Evolutionary conservation across 2,797 vertebrate genomes (phyloP).

Genomic region (Gadopsis bispinosus): DNA sequence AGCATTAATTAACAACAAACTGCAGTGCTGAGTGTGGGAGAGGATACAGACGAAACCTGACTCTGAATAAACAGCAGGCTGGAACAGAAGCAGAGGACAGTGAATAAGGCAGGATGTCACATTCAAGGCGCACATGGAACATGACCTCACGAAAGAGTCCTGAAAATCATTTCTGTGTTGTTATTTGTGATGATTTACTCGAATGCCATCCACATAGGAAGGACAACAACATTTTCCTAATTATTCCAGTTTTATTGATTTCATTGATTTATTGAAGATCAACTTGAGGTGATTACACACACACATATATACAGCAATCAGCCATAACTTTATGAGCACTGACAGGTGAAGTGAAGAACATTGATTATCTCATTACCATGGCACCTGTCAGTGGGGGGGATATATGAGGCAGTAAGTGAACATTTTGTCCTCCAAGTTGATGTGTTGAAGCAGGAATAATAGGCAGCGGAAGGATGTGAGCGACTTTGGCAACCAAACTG

Average conservation of each 20-base stretch:
- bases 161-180: background rate
- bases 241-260: background rate
- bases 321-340: too few relatives aligned
- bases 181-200: background rate
- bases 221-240: background rate
- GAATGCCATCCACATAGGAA: background rate
- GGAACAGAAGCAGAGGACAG: conserved; percentile 18
- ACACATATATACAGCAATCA: too few relatives aligned
- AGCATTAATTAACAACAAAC: conserved; percentile 71
- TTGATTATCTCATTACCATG: too few relatives aligned
- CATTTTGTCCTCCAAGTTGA: too few relatives aligned
- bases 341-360: too few relatives aligned
- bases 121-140: background rate
- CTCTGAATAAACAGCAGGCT: background rate
- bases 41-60: background rate
- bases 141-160: background rate
- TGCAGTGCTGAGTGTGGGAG: conserved; percentile 24
- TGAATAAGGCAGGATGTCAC: background rate
- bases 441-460: too few relatives aligned
- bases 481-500: too few relatives aligned
- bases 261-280: background rate
- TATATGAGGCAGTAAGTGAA: too few relatives aligned
- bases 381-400: too few relatives aligned
- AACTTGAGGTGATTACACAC: background rate
- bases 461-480: too few relatives aligned